phyloP scores from a whole-genome alignment of 2,113 vertebrate species.

The Psettodes erumei region DNA sequence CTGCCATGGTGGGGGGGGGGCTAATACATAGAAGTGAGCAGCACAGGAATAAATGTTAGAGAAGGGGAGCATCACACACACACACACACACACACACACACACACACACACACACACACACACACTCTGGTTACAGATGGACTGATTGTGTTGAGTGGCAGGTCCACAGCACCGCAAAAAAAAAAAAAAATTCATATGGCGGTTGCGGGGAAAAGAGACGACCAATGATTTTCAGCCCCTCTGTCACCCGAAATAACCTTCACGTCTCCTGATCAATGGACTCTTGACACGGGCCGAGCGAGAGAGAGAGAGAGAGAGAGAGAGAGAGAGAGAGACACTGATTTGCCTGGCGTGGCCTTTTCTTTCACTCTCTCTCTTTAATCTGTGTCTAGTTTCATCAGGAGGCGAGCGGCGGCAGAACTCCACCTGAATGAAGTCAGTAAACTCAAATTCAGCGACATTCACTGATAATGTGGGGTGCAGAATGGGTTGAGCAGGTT shows the following conservation, averaged over 20 bases:
- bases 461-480: neutral
- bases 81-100: neutral
- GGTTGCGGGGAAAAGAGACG: too few species aligned
- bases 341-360: constrained; percentile 11
- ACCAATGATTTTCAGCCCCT: constrained; percentile 45
- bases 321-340: neutral
- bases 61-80: constrained; percentile 20
- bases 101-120: neutral
- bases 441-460: constrained; percentile 9
- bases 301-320: neutral
- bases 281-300: neutral
- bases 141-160: constrained; percentile 35
- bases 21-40: constrained; percentile 2
- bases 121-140: constrained; percentile 1
- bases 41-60: constrained; percentile 5
- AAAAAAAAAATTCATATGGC: too few species aligned
- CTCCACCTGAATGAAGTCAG: constrained; percentile 23
- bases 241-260: constrained; percentile 51
- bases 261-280: constrained; percentile 41
- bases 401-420: constrained; percentile 8
- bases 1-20: constrained; percentile 19
- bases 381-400: constrained; percentile 29
- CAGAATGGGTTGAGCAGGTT: too few species aligned
- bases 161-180: too few species aligned
- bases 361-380: constrained; percentile 24